phyloP scores from a whole-genome alignment of 2,888 invertebrate species.

The Acanthococcus lagerstroemiae region DNA sequence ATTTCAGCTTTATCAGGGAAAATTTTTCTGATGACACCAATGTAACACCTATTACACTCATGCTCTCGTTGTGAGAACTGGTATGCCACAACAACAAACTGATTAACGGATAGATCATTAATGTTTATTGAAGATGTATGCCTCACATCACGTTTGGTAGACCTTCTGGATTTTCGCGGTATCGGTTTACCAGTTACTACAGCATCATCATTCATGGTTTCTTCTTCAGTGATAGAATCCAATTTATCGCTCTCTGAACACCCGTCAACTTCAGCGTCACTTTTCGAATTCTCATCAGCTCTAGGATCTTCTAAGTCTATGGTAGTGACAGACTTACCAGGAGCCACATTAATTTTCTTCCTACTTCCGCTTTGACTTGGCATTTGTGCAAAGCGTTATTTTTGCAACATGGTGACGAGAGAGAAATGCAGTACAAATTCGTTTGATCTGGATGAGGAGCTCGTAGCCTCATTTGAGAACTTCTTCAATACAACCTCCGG shows the following conservation, averaged over 20 bases:
- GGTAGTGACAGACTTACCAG: not conserved
- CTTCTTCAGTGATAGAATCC: not conserved
- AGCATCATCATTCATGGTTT: not conserved
- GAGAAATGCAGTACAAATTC: not conserved
- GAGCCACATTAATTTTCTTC: not conserved
- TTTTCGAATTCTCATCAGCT: not conserved
- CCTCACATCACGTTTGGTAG: no score
- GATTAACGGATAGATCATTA: no score
- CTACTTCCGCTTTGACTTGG: not conserved
- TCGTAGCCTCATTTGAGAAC: not conserved
- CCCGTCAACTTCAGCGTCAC: not conserved
- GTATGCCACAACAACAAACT: no score
- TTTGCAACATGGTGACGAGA: not conserved
- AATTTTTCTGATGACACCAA: no score
- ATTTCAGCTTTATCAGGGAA: no score
- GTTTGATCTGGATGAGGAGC: not conserved
- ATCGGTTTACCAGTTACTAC: no score
- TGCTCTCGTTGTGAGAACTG: no score
- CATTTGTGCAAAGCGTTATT: not conserved
- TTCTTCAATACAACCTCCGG: not conserved
- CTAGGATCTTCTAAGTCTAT: not conserved
- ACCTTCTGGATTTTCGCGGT: no score
- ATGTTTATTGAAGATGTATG: no score
- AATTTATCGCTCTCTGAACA: not conserved
- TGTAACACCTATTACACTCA: no score